Conservation (phyloP, 2,888 invertebrate species). For the Cremastobaeus sp. region DNA sequence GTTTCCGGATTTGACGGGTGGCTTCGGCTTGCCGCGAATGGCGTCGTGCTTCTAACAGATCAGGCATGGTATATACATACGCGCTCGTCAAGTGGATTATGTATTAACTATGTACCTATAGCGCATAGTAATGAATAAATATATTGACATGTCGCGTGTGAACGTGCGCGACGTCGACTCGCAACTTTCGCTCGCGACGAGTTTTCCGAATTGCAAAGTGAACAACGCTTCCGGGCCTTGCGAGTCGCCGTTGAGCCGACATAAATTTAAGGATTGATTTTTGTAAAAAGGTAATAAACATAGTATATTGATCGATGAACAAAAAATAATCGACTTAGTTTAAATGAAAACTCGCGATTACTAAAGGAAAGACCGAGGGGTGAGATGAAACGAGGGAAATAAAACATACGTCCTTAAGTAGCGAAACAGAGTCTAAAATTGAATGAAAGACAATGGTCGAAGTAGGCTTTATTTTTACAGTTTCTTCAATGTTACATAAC, state of each 20-base stretch:
- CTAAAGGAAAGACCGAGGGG: conserved; percentile 11
- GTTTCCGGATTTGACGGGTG: neutral
- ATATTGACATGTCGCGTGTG: conserved; percentile 54
- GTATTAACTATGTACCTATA: conserved; percentile 60
- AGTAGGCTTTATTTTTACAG: conserved; percentile 61
- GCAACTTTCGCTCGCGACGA: conserved; percentile 14
- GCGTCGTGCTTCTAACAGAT: conserved; percentile 31
- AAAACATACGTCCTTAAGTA: conserved; percentile 61
- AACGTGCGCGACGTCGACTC: conserved; percentile 47
- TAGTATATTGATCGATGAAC: conserved; percentile 54
- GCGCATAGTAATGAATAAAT: conserved; percentile 50
- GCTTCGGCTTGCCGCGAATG: conserved; percentile 36
- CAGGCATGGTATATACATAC: conserved; percentile 60
- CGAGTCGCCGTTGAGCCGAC: conserved; percentile 43
- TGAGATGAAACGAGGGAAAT: conserved; percentile 24
- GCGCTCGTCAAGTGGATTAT: conserved; percentile 56
- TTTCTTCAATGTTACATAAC: conserved; percentile 59
- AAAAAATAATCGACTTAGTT: conserved; percentile 57
- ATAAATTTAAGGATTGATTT: conserved; percentile 61
- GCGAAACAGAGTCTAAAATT: conserved; percentile 52
- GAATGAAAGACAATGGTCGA: conserved; percentile 56
- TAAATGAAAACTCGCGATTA: conserved; percentile 35
- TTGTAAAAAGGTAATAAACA: conserved; percentile 61
- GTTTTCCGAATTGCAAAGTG: too few relatives aligned
- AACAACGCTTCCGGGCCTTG: too few relatives aligned